Base-by-base conservation (phyloP, 2,797 vertebrate genomes). In the Cygnus olor region DNA sequence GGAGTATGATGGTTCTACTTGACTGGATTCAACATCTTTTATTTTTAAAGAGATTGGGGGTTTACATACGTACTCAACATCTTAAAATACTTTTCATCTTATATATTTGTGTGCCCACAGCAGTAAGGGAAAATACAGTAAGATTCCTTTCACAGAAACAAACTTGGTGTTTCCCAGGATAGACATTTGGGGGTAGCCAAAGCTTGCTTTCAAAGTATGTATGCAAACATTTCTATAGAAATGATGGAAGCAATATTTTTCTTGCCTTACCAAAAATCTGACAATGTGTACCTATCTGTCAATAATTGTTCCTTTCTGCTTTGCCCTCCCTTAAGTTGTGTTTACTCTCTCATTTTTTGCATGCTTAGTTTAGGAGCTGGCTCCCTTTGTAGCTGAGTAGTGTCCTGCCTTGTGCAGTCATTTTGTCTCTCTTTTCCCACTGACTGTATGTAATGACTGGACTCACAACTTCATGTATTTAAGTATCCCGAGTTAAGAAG, bases 171-270 rank as follows among this genome's bases (percentile, higher is more conserved):
- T 74, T 68, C 56, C 9, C 14, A 56, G n/a, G 45, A 8, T 27
- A 10, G 44, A 24, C 0, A 3, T 8, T 9, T 28, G 40, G 69
- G 24, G 7, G 18, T 25, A 84, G 56, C 51, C 32, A 28, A 58
- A 56, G 7, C 34, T 77, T 1, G 0, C 32, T 54, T 45, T 34
- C 13, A 9, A 10, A 44, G 44, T 54, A 63, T 0, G 0, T 42
- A 54, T 22, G 32, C 64, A 51, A 57, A 30, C 0, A 1, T 66
- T 70, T 32, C 60, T 60, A 2, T 14, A 51, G 38, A 12, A 82
- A 57, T n/a, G 51, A 36, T 14, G 10, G 53, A 22, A 69, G 34
- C 34, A 20, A 28, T 14, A 9, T 56, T 80, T 36, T 14, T 51
- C 15, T 40, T 80, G 25, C 40, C 36, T 27, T 72, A 32, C 27